These are phyloP conservation scores for Tiphia femorata DNA, from an alignment of 2,888 invertebrate genomes.

Conservation along the genomic window DNA sequence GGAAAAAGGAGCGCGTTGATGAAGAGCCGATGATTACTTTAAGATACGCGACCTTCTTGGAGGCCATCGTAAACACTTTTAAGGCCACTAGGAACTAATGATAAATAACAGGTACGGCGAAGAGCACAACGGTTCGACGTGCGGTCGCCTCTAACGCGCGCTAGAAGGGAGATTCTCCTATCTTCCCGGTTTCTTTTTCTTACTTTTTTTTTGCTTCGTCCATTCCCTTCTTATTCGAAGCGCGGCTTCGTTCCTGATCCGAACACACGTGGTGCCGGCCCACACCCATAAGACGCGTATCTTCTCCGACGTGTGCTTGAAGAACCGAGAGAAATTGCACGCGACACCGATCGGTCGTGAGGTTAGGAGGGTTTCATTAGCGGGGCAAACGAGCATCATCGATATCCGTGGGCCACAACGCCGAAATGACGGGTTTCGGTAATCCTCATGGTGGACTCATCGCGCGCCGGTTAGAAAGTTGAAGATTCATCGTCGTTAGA, in stretches of 20 bases:
- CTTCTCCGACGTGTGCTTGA: too few species aligned
- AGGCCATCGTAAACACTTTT: constrained; percentile 12
- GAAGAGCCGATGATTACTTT: constrained; percentile 4
- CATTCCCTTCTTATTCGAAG: too few species aligned
- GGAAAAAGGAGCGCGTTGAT: neutral
- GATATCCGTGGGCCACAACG: constrained; percentile 27
- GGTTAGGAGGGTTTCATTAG: constrained; percentile 34
- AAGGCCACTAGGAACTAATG: constrained; percentile 14
- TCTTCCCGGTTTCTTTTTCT: too few species aligned
- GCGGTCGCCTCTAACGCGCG: too few species aligned
- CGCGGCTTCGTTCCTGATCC: too few species aligned
- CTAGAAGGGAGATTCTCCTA: too few species aligned
- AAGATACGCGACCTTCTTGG: too few species aligned
- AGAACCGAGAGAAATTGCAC: constrained; percentile 27
- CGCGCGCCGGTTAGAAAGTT: constrained; percentile 46
- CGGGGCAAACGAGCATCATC: constrained; percentile 27
- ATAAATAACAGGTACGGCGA: constrained; percentile 19
- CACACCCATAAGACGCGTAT: too few species aligned
- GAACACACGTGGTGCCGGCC: too few species aligned
- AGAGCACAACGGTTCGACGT: constrained; percentile 2
- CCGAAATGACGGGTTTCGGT: constrained; percentile 45
- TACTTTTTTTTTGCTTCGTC: too few species aligned
- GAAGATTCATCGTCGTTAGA: constrained; percentile 28
- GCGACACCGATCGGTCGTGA: constrained; percentile 27
- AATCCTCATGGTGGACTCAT: constrained; percentile 25